Conservation (phyloP, 2,888 invertebrate genomes). For the Balanococcus diminutus region DNA sequence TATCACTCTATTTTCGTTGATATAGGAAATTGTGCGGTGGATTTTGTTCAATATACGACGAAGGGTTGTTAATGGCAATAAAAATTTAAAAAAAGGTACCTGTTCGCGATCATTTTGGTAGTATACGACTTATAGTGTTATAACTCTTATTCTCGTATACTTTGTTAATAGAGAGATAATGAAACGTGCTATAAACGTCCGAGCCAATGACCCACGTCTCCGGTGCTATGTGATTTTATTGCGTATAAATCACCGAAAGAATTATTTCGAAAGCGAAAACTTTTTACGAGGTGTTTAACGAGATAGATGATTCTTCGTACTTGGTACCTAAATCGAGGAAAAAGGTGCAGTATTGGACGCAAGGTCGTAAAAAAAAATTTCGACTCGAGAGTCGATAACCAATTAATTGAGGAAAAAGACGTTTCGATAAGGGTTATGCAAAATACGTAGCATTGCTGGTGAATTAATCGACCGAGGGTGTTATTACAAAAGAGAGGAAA, state of each 20-base stretch:
- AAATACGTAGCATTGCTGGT: no score
- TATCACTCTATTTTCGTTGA: no score
- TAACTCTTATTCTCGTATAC: neutral
- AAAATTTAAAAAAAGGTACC: neutral
- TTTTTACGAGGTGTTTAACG: conserved; percentile 20
- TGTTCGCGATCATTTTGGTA: neutral
- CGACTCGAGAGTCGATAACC: neutral
- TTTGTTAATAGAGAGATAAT: neutral
- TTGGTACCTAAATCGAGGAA: neutral
- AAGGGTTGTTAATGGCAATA: neutral
- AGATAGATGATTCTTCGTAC: neutral
- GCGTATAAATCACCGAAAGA: neutral
- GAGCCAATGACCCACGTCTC: conserved; percentile 31
- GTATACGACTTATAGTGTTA: neutral
- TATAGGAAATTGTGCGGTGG: no score
- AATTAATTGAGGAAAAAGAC: neutral
- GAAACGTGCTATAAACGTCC: neutral
- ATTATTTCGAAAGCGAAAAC: conserved; percentile 17
- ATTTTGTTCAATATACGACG: no score
- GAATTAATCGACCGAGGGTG: no score
- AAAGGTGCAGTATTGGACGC: neutral
- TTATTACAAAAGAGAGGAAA: no score
- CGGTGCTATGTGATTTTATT: neutral
- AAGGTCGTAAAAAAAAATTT: neutral
- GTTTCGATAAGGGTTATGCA: no score